phyloP scores from a whole-genome alignment of 2,113 vertebrate species.

The Ctenomys sociabilis region DNA sequence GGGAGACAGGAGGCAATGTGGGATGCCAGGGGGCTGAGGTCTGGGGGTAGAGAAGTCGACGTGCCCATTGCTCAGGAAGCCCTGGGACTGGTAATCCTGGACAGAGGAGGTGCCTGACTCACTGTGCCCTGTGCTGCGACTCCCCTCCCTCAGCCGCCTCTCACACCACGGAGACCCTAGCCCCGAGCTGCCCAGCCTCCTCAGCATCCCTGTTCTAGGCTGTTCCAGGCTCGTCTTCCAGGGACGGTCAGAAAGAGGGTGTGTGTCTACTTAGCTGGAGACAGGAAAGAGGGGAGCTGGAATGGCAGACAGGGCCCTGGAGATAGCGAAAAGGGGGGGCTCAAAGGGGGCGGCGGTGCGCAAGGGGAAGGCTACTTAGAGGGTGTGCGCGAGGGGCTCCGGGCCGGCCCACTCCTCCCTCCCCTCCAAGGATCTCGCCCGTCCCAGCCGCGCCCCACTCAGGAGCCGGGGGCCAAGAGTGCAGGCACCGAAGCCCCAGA shows the following conservation, averaged over 20 bases:
- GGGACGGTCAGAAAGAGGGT: not conserved
- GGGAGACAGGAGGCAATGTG: not conserved
- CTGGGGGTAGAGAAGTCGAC: not conserved
- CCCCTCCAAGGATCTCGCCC: not conserved
- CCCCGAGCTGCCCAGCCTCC: not conserved
- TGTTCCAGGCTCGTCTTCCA: not conserved
- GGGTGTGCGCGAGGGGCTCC: not conserved
- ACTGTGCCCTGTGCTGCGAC: not conserved
- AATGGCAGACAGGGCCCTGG: not conserved
- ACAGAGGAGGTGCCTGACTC: not conserved
- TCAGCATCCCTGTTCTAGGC: not conserved
- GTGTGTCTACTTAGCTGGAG: conserved; percentile 42
- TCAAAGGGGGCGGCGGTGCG: not conserved
- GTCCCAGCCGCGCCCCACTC: not conserved
- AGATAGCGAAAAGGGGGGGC: not conserved
- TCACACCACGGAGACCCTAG: not conserved
- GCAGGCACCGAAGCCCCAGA: not conserved
- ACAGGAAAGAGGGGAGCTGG: not conserved
- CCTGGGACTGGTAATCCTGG: not conserved
- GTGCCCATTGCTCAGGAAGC: not conserved
- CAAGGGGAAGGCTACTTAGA: not conserved
- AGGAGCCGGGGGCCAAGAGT: not conserved
- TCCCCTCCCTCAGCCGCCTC: not conserved
- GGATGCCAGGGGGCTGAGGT: not conserved
- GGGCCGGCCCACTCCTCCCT: not conserved